Evolutionary conservation across 2,888 invertebrate species (phyloP).

Genomic region (Osmoderma eremita): DNA sequence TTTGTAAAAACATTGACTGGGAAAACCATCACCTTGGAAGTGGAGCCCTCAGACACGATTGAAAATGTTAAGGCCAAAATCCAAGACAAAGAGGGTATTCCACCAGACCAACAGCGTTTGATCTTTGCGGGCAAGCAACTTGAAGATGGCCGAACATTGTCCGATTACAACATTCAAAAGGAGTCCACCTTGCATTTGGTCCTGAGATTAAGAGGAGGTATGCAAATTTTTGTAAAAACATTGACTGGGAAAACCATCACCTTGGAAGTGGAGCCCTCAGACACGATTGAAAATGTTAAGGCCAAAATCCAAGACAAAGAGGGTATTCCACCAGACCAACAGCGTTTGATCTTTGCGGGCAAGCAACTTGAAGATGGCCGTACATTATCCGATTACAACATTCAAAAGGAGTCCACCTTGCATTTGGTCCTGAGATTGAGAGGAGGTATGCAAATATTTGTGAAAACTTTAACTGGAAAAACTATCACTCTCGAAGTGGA

Average conservation of each 20-base stretch:
- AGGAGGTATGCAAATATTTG: constrained; percentile 94
- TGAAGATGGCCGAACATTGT: constrained; percentile 92
- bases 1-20: constrained; percentile 84
- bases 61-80: constrained; percentile 95
- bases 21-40: constrained; percentile 69
- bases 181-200: constrained; percentile 96
- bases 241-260: constrained; percentile 94
- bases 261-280: constrained; percentile 90
- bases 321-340: constrained; percentile 91
- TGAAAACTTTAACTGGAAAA: constrained; percentile 89
- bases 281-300: constrained; percentile 95
- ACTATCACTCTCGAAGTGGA: constrained; percentile 78
- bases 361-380: constrained; percentile 95
- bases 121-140: constrained; percentile 93
- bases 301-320: constrained; percentile 93
- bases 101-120: constrained; percentile 87
- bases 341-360: constrained; percentile 91
- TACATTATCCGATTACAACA: constrained; percentile 91
- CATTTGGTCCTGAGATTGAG: constrained; percentile 94
- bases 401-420: constrained; percentile 94
- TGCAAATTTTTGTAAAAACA: constrained; percentile 98
- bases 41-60: constrained; percentile 86
- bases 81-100: constrained; percentile 91
- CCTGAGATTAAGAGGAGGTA: constrained; percentile 93
- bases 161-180: constrained; percentile 94